Conservation (phyloP, 2,113 vertebrate species). For the Saimiri boliviensis region DNA sequence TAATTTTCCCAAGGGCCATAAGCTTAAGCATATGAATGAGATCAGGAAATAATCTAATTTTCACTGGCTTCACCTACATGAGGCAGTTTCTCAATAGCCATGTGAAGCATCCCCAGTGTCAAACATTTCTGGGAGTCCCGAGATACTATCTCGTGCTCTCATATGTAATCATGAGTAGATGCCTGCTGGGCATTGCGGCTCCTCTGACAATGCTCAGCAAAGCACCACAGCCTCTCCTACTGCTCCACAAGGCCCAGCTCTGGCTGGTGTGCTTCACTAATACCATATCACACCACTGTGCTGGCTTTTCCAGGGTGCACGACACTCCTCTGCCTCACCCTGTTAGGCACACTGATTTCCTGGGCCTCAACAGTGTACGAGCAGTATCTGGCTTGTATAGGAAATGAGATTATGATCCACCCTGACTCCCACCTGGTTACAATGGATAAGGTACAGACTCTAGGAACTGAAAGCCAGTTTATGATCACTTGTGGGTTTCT, state of each 20-base stretch:
- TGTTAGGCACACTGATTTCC: neutral
- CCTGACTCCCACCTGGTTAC: neutral
- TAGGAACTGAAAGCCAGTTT: neutral
- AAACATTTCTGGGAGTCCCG: neutral
- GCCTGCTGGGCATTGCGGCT: neutral
- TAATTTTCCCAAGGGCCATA: neutral
- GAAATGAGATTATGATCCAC: neutral
- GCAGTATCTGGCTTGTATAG: neutral
- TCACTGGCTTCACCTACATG: neutral
- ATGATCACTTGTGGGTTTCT: neutral
- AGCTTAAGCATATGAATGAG: neutral
- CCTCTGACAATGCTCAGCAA: neutral
- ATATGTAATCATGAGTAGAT: neutral
- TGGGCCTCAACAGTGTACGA: neutral
- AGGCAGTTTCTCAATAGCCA: neutral
- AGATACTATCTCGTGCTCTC: neutral
- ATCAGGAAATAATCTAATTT: neutral
- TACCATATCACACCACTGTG: neutral
- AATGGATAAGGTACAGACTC: neutral
- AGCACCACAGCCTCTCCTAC: no score
- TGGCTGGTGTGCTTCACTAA: neutral
- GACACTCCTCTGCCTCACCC: neutral
- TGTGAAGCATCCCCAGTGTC: neutral
- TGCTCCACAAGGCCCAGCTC: neutral
- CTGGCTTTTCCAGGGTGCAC: neutral